Percentiles rank a stretch among this genome's conserved stretches.
Conservation (phyloP, 2,113 vertebrate species). For the Ovis canadensis region DNA sequence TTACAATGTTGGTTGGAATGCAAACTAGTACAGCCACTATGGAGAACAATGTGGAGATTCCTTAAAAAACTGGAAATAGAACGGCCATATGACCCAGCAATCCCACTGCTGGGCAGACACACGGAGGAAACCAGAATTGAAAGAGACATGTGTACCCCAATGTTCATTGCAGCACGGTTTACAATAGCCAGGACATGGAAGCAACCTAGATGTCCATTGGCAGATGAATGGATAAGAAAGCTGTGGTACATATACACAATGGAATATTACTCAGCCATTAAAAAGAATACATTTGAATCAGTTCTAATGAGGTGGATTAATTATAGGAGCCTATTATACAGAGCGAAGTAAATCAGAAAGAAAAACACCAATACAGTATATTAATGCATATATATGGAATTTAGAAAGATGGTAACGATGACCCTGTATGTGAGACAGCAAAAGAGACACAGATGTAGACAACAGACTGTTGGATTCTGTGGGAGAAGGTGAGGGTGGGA, state of each 20-base stretch:
- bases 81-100: not conserved
- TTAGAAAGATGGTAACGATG: not conserved
- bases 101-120: not conserved
- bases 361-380: not conserved
- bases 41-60: not conserved
- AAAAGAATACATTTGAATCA: not conserved
- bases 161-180: not conserved
- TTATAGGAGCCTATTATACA: not conserved
- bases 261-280: not conserved
- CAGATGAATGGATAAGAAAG: not conserved
- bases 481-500: not conserved
- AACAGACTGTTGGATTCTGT: not conserved
- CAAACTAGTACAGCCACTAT: not conserved
- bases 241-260: not conserved
- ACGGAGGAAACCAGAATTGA: not conserved
- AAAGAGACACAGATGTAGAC: not conserved
- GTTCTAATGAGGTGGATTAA: not conserved
- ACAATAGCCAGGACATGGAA: not conserved
- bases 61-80: not conserved
- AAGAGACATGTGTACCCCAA: accelerated
- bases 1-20: not conserved
- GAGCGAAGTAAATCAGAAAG: not conserved
- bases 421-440: not conserved
- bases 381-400: not conserved
- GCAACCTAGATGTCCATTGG: not conserved